These are phyloP conservation scores for Desmophyllum pertusum DNA, from an alignment of 92 coral and sea anemone genomes.

Conservation along the genomic window DNA sequence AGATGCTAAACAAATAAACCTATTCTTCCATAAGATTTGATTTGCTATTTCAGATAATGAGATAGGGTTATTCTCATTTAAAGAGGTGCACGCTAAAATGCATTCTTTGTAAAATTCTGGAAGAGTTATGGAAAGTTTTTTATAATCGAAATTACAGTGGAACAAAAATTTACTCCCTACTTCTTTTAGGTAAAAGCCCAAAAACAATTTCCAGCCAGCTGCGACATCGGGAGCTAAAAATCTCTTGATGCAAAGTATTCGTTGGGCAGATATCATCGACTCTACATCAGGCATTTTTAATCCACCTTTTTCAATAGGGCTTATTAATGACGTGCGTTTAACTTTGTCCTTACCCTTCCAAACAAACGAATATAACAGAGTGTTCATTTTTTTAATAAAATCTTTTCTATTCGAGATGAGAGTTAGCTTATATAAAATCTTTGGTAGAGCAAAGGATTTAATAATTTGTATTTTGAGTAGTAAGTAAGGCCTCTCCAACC, in stretches of 20 bases:
- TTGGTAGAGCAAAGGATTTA: conserved; percentile 26
- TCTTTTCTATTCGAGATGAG: conserved; percentile 15
- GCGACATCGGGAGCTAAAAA: not conserved
- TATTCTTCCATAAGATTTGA: conserved; percentile 36
- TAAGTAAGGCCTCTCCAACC: conserved; percentile 34
- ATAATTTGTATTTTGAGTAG: conserved; percentile 41
- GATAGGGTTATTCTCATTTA: conserved; percentile 6
- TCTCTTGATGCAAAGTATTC: conserved; percentile 42
- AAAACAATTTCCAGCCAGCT: conserved; percentile 20
- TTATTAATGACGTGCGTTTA: conserved; percentile 23
- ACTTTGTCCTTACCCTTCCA: conserved; percentile 41
- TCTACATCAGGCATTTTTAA: conserved; percentile 45
- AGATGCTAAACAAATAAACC: conserved; percentile 8
- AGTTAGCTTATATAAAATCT: conserved; percentile 22
- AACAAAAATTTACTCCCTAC: conserved; percentile 22
- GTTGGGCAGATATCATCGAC: conserved; percentile 32
- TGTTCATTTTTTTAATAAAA: conserved; percentile 13
- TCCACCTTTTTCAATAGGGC: too few relatives aligned
- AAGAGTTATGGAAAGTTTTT: not conserved
- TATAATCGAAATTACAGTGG: conserved; percentile 20
- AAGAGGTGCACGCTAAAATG: not conserved
- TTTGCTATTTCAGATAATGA: conserved; percentile 21
- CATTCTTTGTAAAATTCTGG: conserved; percentile 31
- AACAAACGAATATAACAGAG: conserved; percentile 11
- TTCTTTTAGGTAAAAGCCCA: not conserved